These are phyloP conservation scores for Epinephelus fuscoguttatus DNA, from an alignment of 2,113 vertebrate species.

Conservation along the genomic window DNA sequence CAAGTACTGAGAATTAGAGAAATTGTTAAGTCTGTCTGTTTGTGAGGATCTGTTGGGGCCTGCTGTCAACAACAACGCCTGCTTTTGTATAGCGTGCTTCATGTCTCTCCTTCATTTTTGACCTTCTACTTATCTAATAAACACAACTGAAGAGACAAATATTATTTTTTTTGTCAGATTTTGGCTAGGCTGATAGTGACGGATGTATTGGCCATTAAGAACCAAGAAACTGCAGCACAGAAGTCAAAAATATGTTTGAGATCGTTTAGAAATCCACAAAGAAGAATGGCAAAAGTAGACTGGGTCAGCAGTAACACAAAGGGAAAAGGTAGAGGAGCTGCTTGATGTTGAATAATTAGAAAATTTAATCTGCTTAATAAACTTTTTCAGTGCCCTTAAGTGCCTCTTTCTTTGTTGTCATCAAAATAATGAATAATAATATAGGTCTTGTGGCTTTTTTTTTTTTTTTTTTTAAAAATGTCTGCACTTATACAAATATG, in stretches of 20 bases:
- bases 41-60: conserved; percentile 32
- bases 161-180: not conserved
- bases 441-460: not conserved
- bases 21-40: conserved; percentile 41
- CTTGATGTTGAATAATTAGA: not conserved
- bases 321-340: not conserved
- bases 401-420: not conserved
- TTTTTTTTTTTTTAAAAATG: not conserved
- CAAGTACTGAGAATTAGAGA: conserved; percentile 33
- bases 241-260: not conserved
- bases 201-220: not conserved
- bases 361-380: not conserved
- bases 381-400: not conserved
- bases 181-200: not conserved
- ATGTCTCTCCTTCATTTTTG: conserved; percentile 18
- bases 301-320: not conserved
- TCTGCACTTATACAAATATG: not conserved
- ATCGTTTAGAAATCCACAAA: not conserved
- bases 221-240: not conserved
- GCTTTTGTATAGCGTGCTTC: not conserved
- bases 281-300: not conserved
- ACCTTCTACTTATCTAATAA: conserved; percentile 11
- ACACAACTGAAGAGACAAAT: conserved; percentile 34
- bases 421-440: not conserved
- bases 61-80: conserved; percentile 1